These are phyloP conservation scores for Tetragonisca angustula DNA, from an alignment of 2,888 invertebrate genomes.

Conservation along the genomic window DNA sequence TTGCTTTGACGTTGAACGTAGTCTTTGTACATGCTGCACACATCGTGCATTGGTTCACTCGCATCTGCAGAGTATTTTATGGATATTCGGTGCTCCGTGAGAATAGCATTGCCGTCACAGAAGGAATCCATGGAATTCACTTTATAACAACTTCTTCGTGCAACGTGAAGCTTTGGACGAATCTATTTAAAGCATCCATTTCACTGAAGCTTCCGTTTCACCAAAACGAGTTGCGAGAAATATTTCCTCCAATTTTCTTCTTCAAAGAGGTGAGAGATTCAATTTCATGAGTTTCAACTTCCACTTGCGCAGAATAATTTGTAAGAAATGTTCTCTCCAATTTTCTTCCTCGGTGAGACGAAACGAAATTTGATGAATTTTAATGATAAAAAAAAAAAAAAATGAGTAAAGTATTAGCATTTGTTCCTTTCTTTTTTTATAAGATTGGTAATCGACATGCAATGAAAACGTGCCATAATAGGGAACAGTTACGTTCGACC, in stretches of 20 bases:
- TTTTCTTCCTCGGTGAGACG: no score
- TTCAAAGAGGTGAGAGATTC: neutral
- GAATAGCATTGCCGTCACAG: constrained; percentile 59
- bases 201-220: neutral
- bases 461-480: constrained; percentile 42
- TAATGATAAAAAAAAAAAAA: no score
- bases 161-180: constrained; percentile 2
- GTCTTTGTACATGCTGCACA: neutral
- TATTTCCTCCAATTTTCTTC: neutral
- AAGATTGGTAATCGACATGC: neutral
- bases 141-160: constrained; percentile 58
- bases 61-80: constrained; percentile 42
- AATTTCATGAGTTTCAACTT: neutral
- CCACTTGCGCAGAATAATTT: no score
- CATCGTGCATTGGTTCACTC: constrained; percentile 22
- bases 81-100: constrained; percentile 64
- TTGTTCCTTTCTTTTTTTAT: no score
- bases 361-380: no score
- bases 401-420: no score
- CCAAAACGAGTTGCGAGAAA: neutral
- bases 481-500: constrained; percentile 63
- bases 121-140: constrained; percentile 62
- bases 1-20: neutral
- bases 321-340: no score
- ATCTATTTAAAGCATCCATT: constrained; percentile 21